Evolutionary conservation across 2,888 invertebrate genomes (phyloP), one percentile per base, ranked within the genome.

Genomic region (Orthosia cruda): DNA sequence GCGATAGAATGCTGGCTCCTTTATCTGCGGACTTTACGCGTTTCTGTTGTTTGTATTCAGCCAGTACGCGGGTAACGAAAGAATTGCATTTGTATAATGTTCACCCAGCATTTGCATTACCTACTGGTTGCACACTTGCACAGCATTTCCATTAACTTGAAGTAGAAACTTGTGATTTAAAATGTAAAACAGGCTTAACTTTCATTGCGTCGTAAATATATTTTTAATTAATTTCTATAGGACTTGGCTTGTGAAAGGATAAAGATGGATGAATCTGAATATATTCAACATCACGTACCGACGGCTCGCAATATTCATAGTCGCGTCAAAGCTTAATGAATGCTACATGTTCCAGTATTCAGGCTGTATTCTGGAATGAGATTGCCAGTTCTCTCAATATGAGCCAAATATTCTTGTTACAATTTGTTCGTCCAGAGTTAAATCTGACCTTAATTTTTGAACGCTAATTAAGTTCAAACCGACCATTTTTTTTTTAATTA

Each of bases 101-200:
- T 70, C 58, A 62, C 74, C 50, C 67, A 74, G 74, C 61, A 75
- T 77, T 77, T 80, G 61, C 83, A 75, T 74, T 78, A 67, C 72
- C 59, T 71, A 78, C 81, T 58, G 71, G 78, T 73, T 73, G 67
- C 74, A 78, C 64, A 72, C 74, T 73, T 73, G 67, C 72, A 78
- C 62, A 72, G 83, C 74, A 71, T 81, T 81, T 78, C 62, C 83
- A 83, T 83, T 83, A 65, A 62, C 57, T 74, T 77, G 16, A 52
- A 81, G 61, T 82, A 84, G 81, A 83, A 83, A 83, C 78, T 81
- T 65, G 81, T 59, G 67, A 78, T 78, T 83, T 83, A 74, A 82
- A 83, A 83, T 83, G 77, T 80, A 83, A 83, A 83, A 78, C 83
- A 62, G 81, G 58, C 16, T 16, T 67, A 70, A 63, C 74, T 83